Evolutionary conservation across 2,113 vertebrate species (phyloP).

Genomic region (Onychostoma macrolepis): DNA sequence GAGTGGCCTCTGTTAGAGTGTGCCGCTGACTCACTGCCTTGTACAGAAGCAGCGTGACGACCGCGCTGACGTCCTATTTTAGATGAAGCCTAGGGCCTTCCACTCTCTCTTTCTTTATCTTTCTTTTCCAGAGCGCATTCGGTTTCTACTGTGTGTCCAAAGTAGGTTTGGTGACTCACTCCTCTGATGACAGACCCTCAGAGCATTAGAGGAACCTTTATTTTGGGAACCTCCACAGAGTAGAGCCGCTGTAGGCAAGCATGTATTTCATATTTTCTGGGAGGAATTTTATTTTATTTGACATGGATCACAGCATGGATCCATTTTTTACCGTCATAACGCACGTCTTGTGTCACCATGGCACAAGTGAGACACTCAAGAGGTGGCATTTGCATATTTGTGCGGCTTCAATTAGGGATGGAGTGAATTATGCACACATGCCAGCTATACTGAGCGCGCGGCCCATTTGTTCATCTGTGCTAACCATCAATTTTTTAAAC

Average conservation of each 20-base stretch:
- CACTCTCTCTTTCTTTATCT: conserved; percentile 22
- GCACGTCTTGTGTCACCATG: not conserved
- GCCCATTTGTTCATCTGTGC: conserved; percentile 25
- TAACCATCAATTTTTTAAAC: conserved; percentile 41
- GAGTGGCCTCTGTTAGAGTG: conserved; percentile 28
- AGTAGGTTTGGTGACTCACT: conserved; percentile 30
- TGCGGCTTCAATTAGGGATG: conserved; percentile 19
- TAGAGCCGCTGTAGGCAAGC: not conserved
- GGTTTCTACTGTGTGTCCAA: conserved; percentile 20
- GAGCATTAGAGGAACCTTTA: not conserved
- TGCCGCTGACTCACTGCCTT: conserved; percentile 48
- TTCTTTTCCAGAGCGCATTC: not conserved
- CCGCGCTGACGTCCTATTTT: not conserved
- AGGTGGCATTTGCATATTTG: conserved; percentile 49
- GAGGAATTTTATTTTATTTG: not conserved
- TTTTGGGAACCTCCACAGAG: conserved; percentile 17
- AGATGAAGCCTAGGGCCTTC: conserved; percentile 20
- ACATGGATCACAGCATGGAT: conserved; percentile 13
- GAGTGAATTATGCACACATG: conserved; percentile 42
- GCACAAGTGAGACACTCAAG: conserved; percentile 15
- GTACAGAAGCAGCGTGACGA: conserved; percentile 22
- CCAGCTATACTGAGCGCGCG: not conserved
- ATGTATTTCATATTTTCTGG: not conserved
- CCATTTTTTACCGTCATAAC: conserved; percentile 19
- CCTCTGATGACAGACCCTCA: not conserved